A percentile compares a stretch with the other conserved stretches of the same genome.
Conservation (phyloP, 1,140 invertebrate species). For the Papilio polyxenes region DNA sequence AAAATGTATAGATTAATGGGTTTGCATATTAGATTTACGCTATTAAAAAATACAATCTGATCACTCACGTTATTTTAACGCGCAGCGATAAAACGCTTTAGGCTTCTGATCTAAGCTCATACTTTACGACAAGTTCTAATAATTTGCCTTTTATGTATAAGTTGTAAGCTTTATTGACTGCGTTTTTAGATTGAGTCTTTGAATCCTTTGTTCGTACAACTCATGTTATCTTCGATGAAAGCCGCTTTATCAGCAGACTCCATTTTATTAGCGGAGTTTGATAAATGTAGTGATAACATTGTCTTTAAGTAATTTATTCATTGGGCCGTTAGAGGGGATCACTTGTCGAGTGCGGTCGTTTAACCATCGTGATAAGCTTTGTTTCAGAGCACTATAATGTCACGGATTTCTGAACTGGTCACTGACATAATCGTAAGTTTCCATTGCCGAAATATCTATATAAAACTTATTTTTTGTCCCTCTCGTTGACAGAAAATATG, state of each 20-base stretch:
- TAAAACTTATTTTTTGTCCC: too few species aligned
- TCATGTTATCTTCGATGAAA: not conserved
- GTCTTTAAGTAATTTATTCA: conserved; percentile 26
- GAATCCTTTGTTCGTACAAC: not conserved
- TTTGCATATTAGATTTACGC: not conserved
- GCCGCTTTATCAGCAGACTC: conserved; percentile 16
- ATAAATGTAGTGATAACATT: conserved; percentile 28
- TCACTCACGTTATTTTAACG: not conserved
- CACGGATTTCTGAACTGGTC: not conserved
- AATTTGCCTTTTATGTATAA: not conserved
- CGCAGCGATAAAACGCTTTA: not conserved
- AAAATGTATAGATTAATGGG: not conserved
- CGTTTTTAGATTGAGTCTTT: not conserved
- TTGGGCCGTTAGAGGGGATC: conserved; percentile 19
- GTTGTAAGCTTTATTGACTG: not conserved
- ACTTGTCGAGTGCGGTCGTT: conserved; percentile 26
- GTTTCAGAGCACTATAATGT: not conserved
- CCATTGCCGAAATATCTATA: too few species aligned
- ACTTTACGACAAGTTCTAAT: not conserved
- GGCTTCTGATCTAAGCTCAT: not conserved
- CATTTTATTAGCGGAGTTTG: conserved; percentile 25
- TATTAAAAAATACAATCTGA: too few species aligned
- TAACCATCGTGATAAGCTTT: conserved; percentile 12
- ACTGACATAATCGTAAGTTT: not conserved
- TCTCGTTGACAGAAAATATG: too few species aligned